These are phyloP conservation scores for Hippocampus zosterae DNA, from an alignment of 2,113 vertebrate species.

Conservation along the genomic window DNA sequence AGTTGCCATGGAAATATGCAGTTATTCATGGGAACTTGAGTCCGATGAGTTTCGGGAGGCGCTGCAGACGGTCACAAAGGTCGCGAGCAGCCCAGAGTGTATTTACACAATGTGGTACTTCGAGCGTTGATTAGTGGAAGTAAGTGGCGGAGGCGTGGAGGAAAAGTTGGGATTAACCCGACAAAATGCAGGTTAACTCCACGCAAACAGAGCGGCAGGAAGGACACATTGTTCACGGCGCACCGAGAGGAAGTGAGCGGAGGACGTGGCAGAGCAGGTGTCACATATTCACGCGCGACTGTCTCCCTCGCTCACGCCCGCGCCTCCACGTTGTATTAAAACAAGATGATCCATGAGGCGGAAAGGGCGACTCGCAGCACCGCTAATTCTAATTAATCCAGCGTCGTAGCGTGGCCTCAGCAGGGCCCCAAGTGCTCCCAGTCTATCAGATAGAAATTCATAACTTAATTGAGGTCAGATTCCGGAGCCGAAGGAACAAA, in stretches of 20 bases:
- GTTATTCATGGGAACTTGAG: constrained; percentile 24
- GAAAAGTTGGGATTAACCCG: constrained; percentile 42
- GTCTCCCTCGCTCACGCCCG: constrained; percentile 33
- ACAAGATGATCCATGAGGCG: constrained; percentile 92
- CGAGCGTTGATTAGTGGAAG: constrained; percentile 33
- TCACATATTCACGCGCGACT: constrained; percentile 6
- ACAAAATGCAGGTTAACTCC: constrained; percentile 51
- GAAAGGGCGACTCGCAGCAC: constrained; percentile 79
- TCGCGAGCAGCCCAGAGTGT: constrained; percentile 26
- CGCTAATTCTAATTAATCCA: constrained; percentile 99
- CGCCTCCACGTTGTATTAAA: constrained; percentile 88
- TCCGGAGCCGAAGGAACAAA: constrained; percentile 91
- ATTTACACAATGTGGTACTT: constrained; percentile 34
- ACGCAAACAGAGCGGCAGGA: constrained; percentile 33
- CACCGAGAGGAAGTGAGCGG: constrained; percentile 7
- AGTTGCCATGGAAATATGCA: constrained; percentile 29
- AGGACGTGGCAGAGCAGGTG: constrained; percentile 15
- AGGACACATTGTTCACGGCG: constrained; percentile 24
- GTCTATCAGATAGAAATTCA: constrained; percentile 99
- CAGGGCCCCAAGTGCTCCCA: constrained; percentile 84
- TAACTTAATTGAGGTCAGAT: constrained; percentile 99
- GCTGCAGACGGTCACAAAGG: constrained; percentile 31
- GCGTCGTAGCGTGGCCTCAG: constrained; percentile 78
- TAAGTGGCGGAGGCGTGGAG: constrained; percentile 8
- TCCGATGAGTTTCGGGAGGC: constrained; percentile 16